Evolutionary conservation across 2,797 vertebrate genomes (phyloP).

Genomic region (Phataginus tricuspis): DNA sequence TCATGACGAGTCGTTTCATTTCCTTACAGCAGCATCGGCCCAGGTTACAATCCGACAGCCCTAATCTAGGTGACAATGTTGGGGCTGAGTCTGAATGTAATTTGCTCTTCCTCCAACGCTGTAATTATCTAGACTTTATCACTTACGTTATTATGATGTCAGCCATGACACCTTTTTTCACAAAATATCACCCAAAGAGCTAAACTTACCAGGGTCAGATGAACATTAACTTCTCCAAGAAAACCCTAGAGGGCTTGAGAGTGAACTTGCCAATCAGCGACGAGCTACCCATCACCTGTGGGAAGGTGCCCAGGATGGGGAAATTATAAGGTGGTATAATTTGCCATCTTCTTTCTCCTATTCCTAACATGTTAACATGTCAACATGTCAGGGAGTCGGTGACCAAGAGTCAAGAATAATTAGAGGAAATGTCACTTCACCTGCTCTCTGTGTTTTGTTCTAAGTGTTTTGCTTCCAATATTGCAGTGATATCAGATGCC

Average conservation of each 20-base stretch:
- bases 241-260: constrained; percentile 59
- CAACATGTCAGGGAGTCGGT: background rate
- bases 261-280: background rate
- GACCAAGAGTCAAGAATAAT: background rate
- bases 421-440: background rate
- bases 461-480: background rate
- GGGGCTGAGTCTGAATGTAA: constrained; percentile 67
- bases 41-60: constrained; percentile 66
- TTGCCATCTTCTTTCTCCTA: constrained; percentile 3
- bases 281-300: background rate
- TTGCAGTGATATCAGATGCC: background rate
- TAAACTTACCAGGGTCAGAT: constrained; percentile 64
- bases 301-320: background rate
- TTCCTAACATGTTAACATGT: background rate
- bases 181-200: constrained; percentile 64
- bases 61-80: constrained; percentile 72
- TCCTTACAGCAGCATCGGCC: constrained; percentile 50
- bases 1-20: constrained; percentile 63
- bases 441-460: background rate
- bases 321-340: background rate
- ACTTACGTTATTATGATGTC: constrained; percentile 68
- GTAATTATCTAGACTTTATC: constrained; percentile 70
- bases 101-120: constrained; percentile 67
- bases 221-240: constrained; percentile 67
- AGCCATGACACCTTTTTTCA: constrained; percentile 43